Conservation (phyloP, 2,888 invertebrate genomes). For the Polydrusus cervinus region DNA sequence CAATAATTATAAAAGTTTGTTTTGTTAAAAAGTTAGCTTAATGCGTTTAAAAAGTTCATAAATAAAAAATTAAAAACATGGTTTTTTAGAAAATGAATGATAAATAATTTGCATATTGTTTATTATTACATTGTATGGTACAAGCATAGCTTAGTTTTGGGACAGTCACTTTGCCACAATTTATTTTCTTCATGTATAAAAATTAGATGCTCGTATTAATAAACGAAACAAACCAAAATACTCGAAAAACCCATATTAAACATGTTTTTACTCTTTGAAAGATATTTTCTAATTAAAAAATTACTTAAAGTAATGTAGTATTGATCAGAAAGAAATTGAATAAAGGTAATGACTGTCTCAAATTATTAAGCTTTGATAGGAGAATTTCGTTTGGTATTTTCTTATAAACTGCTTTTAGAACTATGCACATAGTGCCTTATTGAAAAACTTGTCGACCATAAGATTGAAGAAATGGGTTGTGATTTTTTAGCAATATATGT, state of each 20-base stretch:
- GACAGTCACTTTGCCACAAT: conserved; percentile 8
- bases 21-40: no score
- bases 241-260: no score
- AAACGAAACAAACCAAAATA: no score
- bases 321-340: not conserved
- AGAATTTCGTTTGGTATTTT: conserved; percentile 45
- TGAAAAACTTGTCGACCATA: conserved; percentile 11
- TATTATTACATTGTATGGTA: conserved; percentile 39
- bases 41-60: no score
- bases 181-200: no score
- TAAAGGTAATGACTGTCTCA: not conserved
- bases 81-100: not conserved
- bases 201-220: no score
- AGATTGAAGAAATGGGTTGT: conserved; percentile 56
- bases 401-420: conserved; percentile 27
- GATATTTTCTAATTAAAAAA: no score
- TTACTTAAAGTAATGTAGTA: no score
- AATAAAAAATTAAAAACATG: no score
- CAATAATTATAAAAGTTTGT: no score
- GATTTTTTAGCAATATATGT: conserved; percentile 60
- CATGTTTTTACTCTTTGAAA: no score
- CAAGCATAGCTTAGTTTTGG: not conserved
- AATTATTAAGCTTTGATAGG: not conserved
- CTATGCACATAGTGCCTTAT: conserved; percentile 44
- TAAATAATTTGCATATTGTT: not conserved